phyloP scores from a whole-genome alignment of 2,113 vertebrate genomes.

The Sitta europaea region DNA sequence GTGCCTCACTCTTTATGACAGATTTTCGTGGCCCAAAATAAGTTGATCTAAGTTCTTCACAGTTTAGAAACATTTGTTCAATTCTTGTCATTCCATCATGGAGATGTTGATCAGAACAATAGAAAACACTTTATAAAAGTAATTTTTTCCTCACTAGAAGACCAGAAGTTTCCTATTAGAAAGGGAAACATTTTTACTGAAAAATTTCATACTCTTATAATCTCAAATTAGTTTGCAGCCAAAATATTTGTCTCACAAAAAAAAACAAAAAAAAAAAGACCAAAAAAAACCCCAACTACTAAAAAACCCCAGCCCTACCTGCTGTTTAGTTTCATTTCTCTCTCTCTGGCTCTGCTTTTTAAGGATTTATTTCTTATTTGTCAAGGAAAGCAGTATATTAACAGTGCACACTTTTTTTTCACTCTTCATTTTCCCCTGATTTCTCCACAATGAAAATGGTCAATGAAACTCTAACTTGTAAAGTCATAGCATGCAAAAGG shows the following conservation, averaged over 20 bases:
- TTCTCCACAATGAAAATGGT: too few species aligned
- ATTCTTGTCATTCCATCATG: background rate
- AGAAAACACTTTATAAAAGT: background rate
- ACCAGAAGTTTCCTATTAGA: background rate
- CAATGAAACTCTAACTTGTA: background rate
- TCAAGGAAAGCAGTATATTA: background rate
- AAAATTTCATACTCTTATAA: background rate
- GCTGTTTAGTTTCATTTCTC: background rate
- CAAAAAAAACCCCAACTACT: too few species aligned
- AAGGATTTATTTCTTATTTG: background rate
- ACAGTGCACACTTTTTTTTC: background rate
- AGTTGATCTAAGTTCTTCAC: background rate
- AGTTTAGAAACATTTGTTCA: background rate
- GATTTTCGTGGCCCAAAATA: background rate
- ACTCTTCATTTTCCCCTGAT: background rate
- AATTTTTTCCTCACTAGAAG: background rate
- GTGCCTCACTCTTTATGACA: background rate
- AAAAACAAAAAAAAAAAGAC: background rate
- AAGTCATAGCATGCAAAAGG: background rate
- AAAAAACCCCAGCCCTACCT: background rate
- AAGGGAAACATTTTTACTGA: background rate
- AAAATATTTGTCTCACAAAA: background rate
- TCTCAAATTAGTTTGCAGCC: background rate
- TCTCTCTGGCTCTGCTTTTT: background rate
- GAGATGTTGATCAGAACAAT: background rate